Base-by-base conservation (phyloP, 2,113 vertebrate genomes). In the Hemibagrus wyckioides region DNA sequence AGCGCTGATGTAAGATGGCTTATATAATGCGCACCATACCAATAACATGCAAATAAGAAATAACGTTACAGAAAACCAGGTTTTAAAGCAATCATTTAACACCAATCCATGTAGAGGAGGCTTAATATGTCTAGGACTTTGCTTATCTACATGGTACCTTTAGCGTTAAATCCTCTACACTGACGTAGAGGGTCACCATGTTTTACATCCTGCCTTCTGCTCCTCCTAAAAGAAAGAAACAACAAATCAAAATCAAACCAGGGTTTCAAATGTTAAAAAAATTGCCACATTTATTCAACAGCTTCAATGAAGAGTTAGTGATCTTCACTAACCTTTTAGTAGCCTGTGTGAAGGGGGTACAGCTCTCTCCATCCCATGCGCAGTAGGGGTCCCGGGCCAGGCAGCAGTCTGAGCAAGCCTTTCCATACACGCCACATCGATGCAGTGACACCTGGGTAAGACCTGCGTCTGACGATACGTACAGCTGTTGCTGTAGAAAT, bases 151-250 rank as follows among this genome's bases (percentile, higher is more conserved):
- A 79, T 54, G 56, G 0, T 89, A 99, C 98, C 97, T 0, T 99
- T 99, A 83, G 97, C 97, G 85, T 99, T 99, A 92, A 97, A 98
- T 41, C 98, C 98, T 2, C 97, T 94, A 92, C 98, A 99, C 92
- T 99, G 97, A 54, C 97, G 95, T 92, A 98, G 94, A 19, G 98
- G 98, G 92, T 99, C 97, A 1, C 98, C 98, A 0, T 99, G 97
- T 82, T 97, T 96, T 2, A 99, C 92, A 0, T 99, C 98, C 94
- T 99, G 98, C 75, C 98, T 95, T 67, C 98, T 96, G 95, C 98
- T 99, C 90, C 98, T 95, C 95, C 98, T 99, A 36, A 52, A 88
- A 1, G 52, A 44, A 50, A 54, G 9, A 23, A 25, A 71, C 11
- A 21, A 17, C 67, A 39, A 44, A 44, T 44, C 0, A 13, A 79